phyloP scores from a whole-genome alignment of 2,113 vertebrate species.

The Rhabdornis inornatus region DNA sequence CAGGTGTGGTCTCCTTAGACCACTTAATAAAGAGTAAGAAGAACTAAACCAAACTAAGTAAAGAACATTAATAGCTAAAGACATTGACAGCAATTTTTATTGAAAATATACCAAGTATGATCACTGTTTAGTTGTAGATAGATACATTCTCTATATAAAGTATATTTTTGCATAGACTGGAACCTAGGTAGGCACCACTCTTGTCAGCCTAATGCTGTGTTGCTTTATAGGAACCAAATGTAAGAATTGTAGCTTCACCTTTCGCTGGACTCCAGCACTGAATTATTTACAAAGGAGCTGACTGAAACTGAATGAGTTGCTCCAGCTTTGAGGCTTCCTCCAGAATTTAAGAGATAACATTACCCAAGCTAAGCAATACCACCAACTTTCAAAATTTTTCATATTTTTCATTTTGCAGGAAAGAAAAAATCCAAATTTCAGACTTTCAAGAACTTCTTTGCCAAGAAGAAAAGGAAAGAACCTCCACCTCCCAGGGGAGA shows the following conservation, averaged over 20 bases:
- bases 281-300: constrained; percentile 37
- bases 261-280: constrained; percentile 9
- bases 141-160: neutral
- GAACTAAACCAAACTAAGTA: neutral
- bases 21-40: neutral
- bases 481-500: constrained; percentile 32
- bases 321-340: neutral
- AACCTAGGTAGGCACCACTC: neutral
- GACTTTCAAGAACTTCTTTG: constrained; percentile 87
- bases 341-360: neutral
- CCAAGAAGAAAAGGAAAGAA: constrained; percentile 88
- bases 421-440: constrained; percentile 95
- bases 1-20: neutral
- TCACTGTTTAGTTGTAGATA: neutral
- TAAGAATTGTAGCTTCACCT: constrained; percentile 25
- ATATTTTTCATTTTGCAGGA: constrained; percentile 66
- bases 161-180: neutral
- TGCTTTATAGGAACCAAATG: neutral
- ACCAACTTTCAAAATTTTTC: neutral
- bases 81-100: neutral
- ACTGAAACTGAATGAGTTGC: neutral
- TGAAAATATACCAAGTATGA: neutral
- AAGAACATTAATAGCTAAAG: neutral
- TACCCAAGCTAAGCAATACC: neutral
- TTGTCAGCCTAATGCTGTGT: neutral